Conservation (phyloP, 35 echinoderm and acorn worm species). For the Apostichopus parvimensis region DNA sequence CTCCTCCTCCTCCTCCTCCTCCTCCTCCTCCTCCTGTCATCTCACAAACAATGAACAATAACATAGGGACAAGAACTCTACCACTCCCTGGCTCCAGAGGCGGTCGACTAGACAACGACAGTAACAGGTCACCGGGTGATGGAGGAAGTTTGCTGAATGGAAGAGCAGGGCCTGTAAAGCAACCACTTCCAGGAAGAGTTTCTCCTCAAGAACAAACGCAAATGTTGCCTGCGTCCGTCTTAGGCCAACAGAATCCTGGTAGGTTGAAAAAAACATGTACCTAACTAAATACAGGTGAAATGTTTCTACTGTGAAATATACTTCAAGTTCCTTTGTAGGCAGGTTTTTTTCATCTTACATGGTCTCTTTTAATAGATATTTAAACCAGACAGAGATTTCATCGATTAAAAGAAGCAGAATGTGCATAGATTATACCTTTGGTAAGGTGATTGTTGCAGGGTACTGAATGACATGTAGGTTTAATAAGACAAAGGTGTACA, state of each 20-base stretch:
- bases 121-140: conserved; percentile 14
- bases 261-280: neutral
- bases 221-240: neutral
- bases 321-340: too few relatives aligned
- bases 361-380: too few relatives aligned
- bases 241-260: neutral
- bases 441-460: too few relatives aligned
- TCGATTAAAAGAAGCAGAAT: too few relatives aligned
- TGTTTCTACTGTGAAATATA: too few relatives aligned
- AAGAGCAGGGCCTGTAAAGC: neutral
- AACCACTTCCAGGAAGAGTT: neutral
- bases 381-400: too few relatives aligned
- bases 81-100: neutral
- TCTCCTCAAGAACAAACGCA: conserved; percentile 15
- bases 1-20: neutral
- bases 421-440: too few relatives aligned
- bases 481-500: too few relatives aligned
- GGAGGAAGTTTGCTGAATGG: conserved; percentile 23
- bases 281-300: too few relatives aligned
- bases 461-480: too few relatives aligned
- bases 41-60: neutral
- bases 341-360: neutral
- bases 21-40: neutral
- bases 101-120: neutral
- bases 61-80: neutral